Evolutionary conservation across 2,888 invertebrate genomes (phyloP).

Genomic region (Parascotia fuliginaria): DNA sequence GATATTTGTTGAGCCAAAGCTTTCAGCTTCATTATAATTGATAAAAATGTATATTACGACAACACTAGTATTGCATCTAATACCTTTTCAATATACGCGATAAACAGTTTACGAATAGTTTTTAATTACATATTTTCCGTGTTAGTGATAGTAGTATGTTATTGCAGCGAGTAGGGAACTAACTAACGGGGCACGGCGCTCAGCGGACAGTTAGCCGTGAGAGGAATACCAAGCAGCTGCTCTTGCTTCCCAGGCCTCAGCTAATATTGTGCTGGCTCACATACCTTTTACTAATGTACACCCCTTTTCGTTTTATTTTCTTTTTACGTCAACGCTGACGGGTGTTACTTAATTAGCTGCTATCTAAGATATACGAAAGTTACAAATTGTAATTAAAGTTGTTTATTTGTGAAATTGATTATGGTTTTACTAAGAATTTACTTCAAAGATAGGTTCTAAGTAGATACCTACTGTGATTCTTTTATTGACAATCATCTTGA

Average conservation of each 20-base stretch:
- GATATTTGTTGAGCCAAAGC: too few species aligned
- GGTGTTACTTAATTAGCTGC: slow-evolving; percentile 32
- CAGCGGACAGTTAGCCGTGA: slow-evolving; percentile 53
- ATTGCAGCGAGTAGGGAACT: slow-evolving; percentile 28
- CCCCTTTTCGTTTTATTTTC: slow-evolving; percentile 60
- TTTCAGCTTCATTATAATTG: too few species aligned
- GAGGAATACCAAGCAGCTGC: slow-evolving; percentile 72
- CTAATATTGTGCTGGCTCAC: slow-evolving; percentile 79
- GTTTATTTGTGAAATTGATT: too few species aligned
- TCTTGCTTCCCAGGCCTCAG: slow-evolving; percentile 47
- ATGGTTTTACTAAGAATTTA: too few species aligned
- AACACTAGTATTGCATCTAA: too few species aligned
- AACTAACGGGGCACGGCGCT: slow-evolving; percentile 49
- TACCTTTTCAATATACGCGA: too few species aligned
- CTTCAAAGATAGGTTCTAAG: too few species aligned
- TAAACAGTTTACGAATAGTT: slow-evolving; percentile 8
- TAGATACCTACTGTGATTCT: too few species aligned
- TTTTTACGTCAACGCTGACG: slow-evolving; percentile 47
- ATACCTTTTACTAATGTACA: slow-evolving; percentile 65
- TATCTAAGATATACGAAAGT: neutral
- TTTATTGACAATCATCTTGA: too few species aligned
- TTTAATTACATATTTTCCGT: slow-evolving; percentile 27
- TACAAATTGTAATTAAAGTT: neutral
- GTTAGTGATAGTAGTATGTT: slow-evolving; percentile 36
- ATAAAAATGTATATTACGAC: too few species aligned